Evolutionary conservation across 2,797 vertebrate species (phyloP).

Genomic region (Sebastes vulpes): DNA sequence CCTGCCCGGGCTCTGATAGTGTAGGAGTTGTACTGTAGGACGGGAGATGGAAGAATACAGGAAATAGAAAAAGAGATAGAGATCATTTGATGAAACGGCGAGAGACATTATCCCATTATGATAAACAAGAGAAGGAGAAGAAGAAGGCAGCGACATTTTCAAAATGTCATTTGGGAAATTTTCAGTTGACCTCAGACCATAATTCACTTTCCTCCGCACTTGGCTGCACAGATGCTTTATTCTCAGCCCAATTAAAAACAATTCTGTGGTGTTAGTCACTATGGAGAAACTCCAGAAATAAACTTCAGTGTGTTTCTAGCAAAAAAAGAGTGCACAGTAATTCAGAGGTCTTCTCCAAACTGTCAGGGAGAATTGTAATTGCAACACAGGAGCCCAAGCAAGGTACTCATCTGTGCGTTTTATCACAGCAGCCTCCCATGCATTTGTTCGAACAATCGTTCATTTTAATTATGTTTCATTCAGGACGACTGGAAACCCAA

Average conservation of each 20-base stretch:
- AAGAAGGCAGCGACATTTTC: constrained; percentile 44
- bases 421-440: not conserved
- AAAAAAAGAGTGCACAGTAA: not conserved
- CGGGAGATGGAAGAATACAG: not conserved
- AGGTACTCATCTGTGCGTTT: not conserved
- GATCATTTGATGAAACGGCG: constrained; percentile 6
- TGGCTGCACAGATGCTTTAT: constrained; percentile 21
- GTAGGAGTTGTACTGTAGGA: not conserved
- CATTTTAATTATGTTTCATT: constrained; percentile 5
- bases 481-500: constrained; percentile 1
- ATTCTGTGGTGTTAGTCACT: not conserved
- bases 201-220: constrained; percentile 36
- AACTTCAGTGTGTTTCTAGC: not conserved
- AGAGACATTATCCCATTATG: constrained; percentile 46
- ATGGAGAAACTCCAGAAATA: not conserved
- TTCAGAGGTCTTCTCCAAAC: not conserved
- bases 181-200: constrained; percentile 47
- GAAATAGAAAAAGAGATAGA: constrained; percentile 8
- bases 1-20: not conserved
- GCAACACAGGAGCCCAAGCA: not conserved
- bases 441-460: not conserved
- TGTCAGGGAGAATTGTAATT: not conserved
- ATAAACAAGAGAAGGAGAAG: constrained; percentile 48
- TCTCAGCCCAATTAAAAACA: constrained; percentile 44
- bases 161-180: constrained; percentile 59